Evolutionary conservation across 2,888 invertebrate species (phyloP).

Genomic region (Eupithecia centaureata): DNA sequence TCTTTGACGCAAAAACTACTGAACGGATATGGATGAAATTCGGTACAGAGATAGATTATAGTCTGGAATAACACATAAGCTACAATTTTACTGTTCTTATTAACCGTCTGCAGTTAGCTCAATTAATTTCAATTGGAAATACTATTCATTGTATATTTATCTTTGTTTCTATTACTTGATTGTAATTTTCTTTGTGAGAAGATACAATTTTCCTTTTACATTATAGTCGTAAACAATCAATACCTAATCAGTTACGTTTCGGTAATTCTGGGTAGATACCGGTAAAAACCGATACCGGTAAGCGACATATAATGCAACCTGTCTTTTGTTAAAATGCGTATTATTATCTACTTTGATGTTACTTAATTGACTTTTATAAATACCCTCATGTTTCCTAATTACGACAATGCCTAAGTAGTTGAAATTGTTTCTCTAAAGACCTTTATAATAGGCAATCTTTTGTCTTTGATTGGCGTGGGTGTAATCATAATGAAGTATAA

Average conservation of each 20-base stretch:
- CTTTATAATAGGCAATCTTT: conserved; percentile 1
- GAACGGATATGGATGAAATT: too few relatives aligned
- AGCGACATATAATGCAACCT: not conserved
- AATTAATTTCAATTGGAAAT: too few relatives aligned
- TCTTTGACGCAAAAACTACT: too few relatives aligned
- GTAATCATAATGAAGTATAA: not conserved
- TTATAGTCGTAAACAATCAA: not conserved
- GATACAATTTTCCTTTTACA: too few relatives aligned
- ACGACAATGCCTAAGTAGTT: conserved; percentile 19
- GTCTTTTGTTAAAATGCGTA: not conserved
- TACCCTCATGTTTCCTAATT: conserved; percentile 15
- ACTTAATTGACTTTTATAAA: conserved; percentile 6
- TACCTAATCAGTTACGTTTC: not conserved
- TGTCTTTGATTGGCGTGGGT: not conserved
- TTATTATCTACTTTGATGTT: conserved; percentile 3
- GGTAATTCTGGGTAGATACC: not conserved
- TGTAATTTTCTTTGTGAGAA: not conserved
- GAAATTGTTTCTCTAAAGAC: conserved; percentile 35
- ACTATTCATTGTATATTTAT: too few relatives aligned
- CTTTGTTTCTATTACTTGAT: too few relatives aligned
- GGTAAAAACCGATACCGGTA: not conserved
- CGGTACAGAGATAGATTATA: too few relatives aligned
- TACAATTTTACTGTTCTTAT: too few relatives aligned
- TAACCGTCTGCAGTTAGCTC: too few relatives aligned
- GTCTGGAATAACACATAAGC: too few relatives aligned